Percentiles rank a stretch among this genome's conserved stretches.
These are phyloP conservation scores for Leptothorax acervorum DNA, from an alignment of 2,888 invertebrate species.

Conservation along the genomic window DNA sequence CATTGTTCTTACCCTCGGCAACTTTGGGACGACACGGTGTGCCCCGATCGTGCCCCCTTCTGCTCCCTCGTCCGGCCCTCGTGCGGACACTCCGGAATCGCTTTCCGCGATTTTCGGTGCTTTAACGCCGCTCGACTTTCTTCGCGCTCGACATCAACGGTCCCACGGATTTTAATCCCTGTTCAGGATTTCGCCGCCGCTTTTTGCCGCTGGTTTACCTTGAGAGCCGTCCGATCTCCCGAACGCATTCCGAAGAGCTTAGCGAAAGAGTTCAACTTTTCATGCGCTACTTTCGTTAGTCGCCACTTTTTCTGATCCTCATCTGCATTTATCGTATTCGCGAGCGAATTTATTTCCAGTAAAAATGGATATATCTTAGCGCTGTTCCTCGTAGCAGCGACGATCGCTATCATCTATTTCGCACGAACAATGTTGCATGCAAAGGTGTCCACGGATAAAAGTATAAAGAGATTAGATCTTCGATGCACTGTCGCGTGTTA, in stretches of 20 bases:
- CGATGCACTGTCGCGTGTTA: constrained; percentile 1
- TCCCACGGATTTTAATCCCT: constrained; percentile 39
- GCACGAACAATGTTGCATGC: not conserved
- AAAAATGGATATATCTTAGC: not conserved
- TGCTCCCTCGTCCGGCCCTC: not conserved
- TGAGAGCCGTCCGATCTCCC: constrained; percentile 12
- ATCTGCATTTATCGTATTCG: constrained; percentile 3
- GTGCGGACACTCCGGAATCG: constrained; percentile 8
- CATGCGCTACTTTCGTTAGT: not conserved
- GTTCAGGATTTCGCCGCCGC: constrained; percentile 34
- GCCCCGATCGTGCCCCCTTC: constrained; percentile 1
- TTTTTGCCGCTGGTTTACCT: constrained; percentile 39
- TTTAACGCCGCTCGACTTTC: constrained; percentile 31
- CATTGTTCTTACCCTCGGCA: constrained; percentile 78
- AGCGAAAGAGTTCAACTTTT: constrained; percentile 35
- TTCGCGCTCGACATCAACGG: constrained; percentile 29
- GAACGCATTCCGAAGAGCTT: constrained; percentile 14
- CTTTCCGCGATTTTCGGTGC: constrained; percentile 37
- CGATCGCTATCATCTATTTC: not conserved
- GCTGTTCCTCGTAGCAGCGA: not conserved
- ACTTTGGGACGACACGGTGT: constrained; percentile 50
- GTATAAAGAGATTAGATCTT: constrained; percentile 14
- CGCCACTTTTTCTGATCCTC: constrained; percentile 18
- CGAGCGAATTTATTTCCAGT: not conserved
- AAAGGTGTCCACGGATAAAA: not conserved